These are phyloP conservation scores for Vultur gryphus DNA, from an alignment of 2,797 vertebrate species.

Conservation along the genomic window DNA sequence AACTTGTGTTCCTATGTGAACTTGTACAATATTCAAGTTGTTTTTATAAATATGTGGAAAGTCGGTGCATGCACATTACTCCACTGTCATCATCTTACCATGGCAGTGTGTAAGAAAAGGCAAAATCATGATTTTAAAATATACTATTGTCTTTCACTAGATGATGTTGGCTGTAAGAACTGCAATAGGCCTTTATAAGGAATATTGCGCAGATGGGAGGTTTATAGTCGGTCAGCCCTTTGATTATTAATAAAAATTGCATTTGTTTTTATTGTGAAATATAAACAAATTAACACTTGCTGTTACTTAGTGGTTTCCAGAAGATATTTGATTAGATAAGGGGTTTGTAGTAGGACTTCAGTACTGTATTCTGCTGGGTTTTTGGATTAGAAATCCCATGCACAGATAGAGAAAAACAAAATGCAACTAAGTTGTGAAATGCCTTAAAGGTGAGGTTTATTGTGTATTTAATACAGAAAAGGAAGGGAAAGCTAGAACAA, in stretches of 20 bases:
- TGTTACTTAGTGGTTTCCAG: neutral
- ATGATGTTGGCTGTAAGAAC: neutral
- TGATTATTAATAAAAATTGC: neutral
- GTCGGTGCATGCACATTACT: neutral
- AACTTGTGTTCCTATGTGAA: fast-evolving
- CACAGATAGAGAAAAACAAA: neutral
- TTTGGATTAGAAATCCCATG: neutral
- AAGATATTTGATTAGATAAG: neutral
- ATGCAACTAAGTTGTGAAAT: neutral
- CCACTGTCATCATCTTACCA: neutral
- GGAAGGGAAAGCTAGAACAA: neutral
- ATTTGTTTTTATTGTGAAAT: neutral
- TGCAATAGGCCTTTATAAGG: neutral
- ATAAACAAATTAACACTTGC: fast-evolving
- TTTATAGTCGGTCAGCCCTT: neutral
- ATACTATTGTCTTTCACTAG: neutral
- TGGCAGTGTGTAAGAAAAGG: neutral
- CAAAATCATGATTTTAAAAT: neutral
- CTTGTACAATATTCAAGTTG: neutral
- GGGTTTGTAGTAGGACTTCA: neutral
- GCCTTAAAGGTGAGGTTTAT: neutral
- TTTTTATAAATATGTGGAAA: neutral
- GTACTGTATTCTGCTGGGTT: neutral
- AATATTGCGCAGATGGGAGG: neutral
- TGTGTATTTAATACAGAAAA: neutral